Evolutionary conservation across 2,113 vertebrate genomes (phyloP), one percentile per base, ranked within the genome.

Genomic region (Ia io): DNA sequence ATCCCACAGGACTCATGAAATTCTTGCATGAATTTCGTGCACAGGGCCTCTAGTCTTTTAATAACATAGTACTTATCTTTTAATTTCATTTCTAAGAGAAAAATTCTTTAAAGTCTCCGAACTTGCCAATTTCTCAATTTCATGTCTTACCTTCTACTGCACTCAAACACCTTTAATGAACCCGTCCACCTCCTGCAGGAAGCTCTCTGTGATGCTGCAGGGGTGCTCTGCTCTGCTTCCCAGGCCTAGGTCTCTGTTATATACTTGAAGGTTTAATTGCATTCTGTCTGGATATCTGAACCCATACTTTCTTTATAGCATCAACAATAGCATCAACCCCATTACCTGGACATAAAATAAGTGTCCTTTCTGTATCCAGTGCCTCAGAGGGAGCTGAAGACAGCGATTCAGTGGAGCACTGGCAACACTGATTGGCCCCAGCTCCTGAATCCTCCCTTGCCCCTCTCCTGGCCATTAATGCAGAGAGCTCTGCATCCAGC

Each of bases 401-500:
- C 2, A 37, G 7, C 5, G 28, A 78, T 37, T 84, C 20, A 11
- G 20, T 25, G 11, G 9, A 42, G 3, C 2, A 0, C 44, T 37
- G 35, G 20, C 5, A 14, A 1, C 3, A 1, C 63, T 0, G 3
- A 12, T 73, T 1, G 4, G 67, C 63, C 13, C 18, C 6, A 7
- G 73, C 53, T 63, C 65, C 37, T 23, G 53, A 42, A 30, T 51
- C 77, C 73, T n/a, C 69, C 17, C 51, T 53, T 32, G 0, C 56
- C 56, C 35, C 51, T 80, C 37, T 61, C 47, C 49, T 44, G 84
- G 53, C 63, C 88, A 82, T 96, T 90, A 92, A 88, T 69, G 67
- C 90, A 53, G 69, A 80, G 61, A 79, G 61, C 63, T 65, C 92
- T 89, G 86, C 12, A 65, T 49, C 73, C 42, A 92, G 32, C 73